Evolutionary conservation across 1,140 invertebrate species (phyloP), one percentile per base, ranked within the genome.

Genomic region (Bathynomus jamesi): DNA sequence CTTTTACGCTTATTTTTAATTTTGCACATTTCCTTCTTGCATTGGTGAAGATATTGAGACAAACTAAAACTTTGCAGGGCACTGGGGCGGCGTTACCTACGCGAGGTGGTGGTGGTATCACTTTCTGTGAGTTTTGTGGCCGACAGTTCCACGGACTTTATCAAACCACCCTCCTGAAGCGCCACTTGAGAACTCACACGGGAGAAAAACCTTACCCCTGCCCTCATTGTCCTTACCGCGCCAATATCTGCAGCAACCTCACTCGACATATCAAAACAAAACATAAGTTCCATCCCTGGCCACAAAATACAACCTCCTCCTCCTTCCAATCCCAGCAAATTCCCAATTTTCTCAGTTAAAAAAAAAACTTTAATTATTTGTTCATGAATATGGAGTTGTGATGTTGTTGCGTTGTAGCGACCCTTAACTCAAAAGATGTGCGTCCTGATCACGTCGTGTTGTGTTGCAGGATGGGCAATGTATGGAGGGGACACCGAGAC

Each of bases 181-280:
- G 75, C 31, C 79, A 80, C 73, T 67, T 76, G 46, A 61, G 78
- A 46, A 78, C 78, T 31, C 81, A 82, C 72, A 82, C 81, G 3
- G 81, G 85, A 4, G 85, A 86, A 77, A 79, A 83, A 67, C 85
- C 85, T 1, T 86, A 83, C 76, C 80, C 80, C 66, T 86, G 85
- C 74, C 68, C 69, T n/a, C 70, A 71, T 66, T 76, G 75, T 46
- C 62, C 69, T 30, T 76, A 76, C 61, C 72, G 72, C 29, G 75
- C 75, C 27, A 73, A 73, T 62, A 73, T 73, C 68, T 71, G 65
- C 65, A 73, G 72, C 67, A 76, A 76, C 60, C 69, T 76, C 11
- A 67, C 75, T 13, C 46, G 75, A 27, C 75, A 76, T 65, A 71
- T 76, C 21, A 72, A 72, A 62, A 63, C 69, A 29, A 70, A 71